Conservation (phyloP, 2,797 vertebrate genomes). For the Melanotaenia nigrans region DNA sequence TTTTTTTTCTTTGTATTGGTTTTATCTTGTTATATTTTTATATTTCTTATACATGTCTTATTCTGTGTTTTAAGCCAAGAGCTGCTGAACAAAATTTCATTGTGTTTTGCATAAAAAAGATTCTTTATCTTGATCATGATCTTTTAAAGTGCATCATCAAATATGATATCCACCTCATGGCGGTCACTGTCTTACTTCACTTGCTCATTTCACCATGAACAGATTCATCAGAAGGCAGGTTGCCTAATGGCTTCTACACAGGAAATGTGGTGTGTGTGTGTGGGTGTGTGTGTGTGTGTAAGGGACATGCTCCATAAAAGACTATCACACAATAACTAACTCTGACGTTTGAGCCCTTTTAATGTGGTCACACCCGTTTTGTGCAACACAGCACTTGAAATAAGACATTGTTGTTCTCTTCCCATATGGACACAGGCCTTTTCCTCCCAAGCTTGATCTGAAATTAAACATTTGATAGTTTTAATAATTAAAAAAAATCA, state of each 20-base stretch:
- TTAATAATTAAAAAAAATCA: conserved; percentile 8
- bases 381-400: conserved; percentile 40
- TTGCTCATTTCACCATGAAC: conserved; percentile 21
- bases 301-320: conserved; percentile 27
- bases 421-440: conserved; percentile 1
- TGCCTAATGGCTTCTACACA: conserved; percentile 55
- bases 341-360: conserved; percentile 46
- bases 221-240: conserved; percentile 28
- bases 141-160: background rate
- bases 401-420: conserved; percentile 24
- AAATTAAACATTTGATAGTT: background rate
- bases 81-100: no score
- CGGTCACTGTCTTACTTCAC: conserved; percentile 9
- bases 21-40: no score
- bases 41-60: no score
- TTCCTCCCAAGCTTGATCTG: background rate
- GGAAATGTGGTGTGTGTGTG: conserved; percentile 53
- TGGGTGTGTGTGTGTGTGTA: background rate
- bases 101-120: no score
- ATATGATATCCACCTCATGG: background rate
- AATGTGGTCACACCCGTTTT: conserved; percentile 59
- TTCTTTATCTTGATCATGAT: no score
- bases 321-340: conserved; percentile 37
- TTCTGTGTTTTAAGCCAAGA: no score
- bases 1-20: no score